phyloP scores from a whole-genome alignment of 2,888 invertebrate genomes.

The Arge pagana region DNA sequence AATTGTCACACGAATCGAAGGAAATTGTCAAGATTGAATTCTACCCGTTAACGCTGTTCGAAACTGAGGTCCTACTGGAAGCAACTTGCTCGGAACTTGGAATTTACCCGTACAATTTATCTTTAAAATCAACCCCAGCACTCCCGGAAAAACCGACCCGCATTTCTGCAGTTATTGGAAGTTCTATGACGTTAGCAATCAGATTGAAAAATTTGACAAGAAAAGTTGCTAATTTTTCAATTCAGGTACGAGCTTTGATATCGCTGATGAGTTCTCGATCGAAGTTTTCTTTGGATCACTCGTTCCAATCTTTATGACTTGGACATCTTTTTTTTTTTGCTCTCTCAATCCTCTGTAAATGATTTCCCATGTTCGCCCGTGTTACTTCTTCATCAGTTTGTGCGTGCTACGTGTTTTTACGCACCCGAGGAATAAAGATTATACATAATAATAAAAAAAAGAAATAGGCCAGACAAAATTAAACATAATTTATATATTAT shows the following conservation, averaged over 20 bases:
- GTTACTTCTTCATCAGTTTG: no score
- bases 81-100: conserved; percentile 37
- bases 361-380: no score
- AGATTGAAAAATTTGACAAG: conserved; percentile 34
- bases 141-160: conserved; percentile 35
- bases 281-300: no score
- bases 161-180: conserved; percentile 37
- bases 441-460: no score
- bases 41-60: conserved; percentile 35
- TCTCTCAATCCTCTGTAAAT: no score
- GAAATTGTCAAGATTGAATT: conserved; percentile 36
- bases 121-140: conserved; percentile 36
- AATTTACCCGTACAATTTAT: conserved; percentile 41
- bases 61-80: conserved; percentile 31
- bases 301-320: no score
- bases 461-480: no score
- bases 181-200: conserved; percentile 32
- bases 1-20: no score
- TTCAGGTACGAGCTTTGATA: conserved; percentile 31
- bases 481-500: not conserved
- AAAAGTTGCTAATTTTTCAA: conserved; percentile 29
- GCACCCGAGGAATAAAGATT: no score
- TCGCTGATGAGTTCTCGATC: no score
- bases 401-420: no score
- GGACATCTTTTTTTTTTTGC: no score